These are phyloP conservation scores for Norana najaformis DNA, from an alignment of 2,888 invertebrate genomes.

Conservation along the genomic window DNA sequence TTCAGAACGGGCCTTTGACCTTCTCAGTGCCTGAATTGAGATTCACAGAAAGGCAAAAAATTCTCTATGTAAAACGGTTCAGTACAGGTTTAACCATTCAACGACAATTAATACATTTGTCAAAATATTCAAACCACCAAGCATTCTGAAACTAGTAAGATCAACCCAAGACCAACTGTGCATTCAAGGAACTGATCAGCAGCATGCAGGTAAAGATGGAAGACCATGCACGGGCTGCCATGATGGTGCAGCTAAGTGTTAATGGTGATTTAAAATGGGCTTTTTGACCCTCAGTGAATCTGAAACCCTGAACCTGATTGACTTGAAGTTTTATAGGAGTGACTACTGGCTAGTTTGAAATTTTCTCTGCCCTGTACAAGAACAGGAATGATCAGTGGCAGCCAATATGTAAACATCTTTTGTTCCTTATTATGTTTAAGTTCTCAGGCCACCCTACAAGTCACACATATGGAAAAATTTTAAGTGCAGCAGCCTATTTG, in stretches of 20 bases:
- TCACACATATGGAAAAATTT: neutral
- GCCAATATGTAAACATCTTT: too few relatives aligned
- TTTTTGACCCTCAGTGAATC: neutral
- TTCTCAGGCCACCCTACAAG: neutral
- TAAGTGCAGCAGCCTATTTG: neutral
- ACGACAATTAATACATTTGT: neutral
- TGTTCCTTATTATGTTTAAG: neutral
- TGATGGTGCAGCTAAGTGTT: neutral
- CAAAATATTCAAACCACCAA: neutral
- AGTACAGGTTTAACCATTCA: neutral
- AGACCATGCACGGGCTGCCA: neutral
- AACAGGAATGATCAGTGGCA: neutral
- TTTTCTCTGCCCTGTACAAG: neutral
- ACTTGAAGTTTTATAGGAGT: neutral
- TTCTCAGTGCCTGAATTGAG: slow-evolving; percentile 15
- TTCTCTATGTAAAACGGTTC: too few relatives aligned
- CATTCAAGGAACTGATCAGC: neutral
- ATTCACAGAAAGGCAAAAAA: neutral
- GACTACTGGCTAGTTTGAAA: neutral
- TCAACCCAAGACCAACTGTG: neutral
- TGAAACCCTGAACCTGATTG: neutral
- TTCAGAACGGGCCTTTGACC: slow-evolving; percentile 51
- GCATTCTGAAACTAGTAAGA: neutral
- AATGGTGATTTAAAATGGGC: neutral
- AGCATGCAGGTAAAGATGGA: neutral